Base-by-base conservation (phyloP, 2,113 vertebrate genomes). In the Mionectes macconnelli region DNA sequence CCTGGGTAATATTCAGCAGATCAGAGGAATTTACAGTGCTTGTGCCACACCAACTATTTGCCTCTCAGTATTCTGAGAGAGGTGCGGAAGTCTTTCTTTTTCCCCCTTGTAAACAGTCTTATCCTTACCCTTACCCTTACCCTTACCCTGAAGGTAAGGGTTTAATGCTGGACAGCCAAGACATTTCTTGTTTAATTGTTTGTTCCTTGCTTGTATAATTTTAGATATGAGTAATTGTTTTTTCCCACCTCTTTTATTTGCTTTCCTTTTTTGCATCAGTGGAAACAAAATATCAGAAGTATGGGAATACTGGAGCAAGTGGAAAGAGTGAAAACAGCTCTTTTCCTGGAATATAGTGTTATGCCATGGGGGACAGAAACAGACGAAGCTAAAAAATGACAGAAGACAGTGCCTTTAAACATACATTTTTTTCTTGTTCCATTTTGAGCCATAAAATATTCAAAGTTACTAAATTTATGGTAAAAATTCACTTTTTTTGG, bases 311-410 rank as follows among this genome's bases (percentile, higher is more conserved):
- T 68, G 31, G 47, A 96, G 35, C 50, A 93, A 96, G 74, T 45
- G 90, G 96, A 94, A 95, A 91, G 74, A 94, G 69, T 88, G 88
- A 96, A 96, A 96, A 91, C 52, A 91, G 67, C 28, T 30, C 2
- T 84, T 96, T 97, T 95, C 64, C 89, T 96, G 91, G 72, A 93
- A 94, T 96, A 90, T 66, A 78, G 28, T 90, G 30, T 67, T 84
- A 56, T 82, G 73, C 35, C 42, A 23, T 55, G 35, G 50, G 47
- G n/a, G 80, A 91, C 60, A 93, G 84, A 89, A 91, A 68, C 72
- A 86, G 77, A 95, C 64, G 70, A 87, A 91, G 28, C 35, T 90
- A 57, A 95, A 85, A 47, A 88, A 74, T 68, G 64, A 88, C 68
- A 88, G 66, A 96, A 80, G 25, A 83, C 12, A 57, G 5, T n/a